Evolutionary conservation across 2,113 vertebrate species (phyloP).

Genomic region (Psammodynastes pulverulentus): DNA sequence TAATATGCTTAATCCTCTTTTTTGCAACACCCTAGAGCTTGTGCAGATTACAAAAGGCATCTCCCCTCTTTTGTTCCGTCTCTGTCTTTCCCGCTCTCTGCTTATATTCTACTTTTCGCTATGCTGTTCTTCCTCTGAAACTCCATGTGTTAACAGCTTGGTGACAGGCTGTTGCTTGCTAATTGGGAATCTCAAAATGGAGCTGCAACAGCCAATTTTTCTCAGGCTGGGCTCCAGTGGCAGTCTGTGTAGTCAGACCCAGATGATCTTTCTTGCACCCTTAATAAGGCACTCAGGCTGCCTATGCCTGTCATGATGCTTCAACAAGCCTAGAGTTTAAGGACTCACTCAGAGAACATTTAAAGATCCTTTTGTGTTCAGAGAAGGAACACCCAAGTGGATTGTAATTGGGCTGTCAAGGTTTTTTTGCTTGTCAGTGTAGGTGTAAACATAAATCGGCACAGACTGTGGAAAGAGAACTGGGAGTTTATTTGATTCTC

Average conservation of each 20-base stretch:
- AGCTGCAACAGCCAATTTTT: constrained; percentile 9
- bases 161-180: constrained; percentile 19
- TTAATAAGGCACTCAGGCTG: constrained; percentile 26
- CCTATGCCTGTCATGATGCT: constrained; percentile 13
- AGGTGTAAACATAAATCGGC: constrained; percentile 31
- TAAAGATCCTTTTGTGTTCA: constrained; percentile 27
- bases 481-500: constrained; percentile 10
- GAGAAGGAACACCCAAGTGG: constrained; percentile 23
- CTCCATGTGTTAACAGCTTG: constrained; percentile 21
- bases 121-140: neutral
- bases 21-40: neutral
- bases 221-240: constrained; percentile 2
- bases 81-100: neutral
- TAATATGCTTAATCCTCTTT: neutral
- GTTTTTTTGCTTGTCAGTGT: constrained; percentile 22
- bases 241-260: neutral
- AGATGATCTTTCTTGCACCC: constrained; percentile 7
- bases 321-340: neutral
- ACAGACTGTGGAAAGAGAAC: neutral
- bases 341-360: neutral
- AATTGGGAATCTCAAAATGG: neutral
- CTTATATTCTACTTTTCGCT: neutral
- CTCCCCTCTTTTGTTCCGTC: neutral
- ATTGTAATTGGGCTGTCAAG: constrained; percentile 41
- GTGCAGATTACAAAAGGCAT: neutral